Conservation (phyloP, 2,797 vertebrate genomes). For the Crocodylus rhombifer region DNA sequence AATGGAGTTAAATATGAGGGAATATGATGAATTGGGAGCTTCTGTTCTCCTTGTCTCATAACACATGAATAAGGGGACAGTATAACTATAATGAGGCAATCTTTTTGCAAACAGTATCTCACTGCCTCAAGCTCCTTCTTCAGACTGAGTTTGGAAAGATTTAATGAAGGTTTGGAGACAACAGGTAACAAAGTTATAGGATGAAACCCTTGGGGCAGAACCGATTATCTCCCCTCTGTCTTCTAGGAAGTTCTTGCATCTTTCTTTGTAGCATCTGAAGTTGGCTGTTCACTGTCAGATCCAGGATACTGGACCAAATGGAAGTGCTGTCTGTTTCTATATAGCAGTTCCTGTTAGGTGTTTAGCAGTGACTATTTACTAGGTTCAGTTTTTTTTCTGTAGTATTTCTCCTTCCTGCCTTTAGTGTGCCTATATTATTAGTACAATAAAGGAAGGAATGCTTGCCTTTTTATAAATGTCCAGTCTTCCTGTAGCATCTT, state of each 20-base stretch:
- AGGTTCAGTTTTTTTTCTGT: neutral
- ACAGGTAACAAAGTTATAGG: neutral
- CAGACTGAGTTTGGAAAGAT: neutral
- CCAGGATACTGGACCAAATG: too few species aligned
- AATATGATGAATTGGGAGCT: neutral
- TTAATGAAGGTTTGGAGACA: neutral
- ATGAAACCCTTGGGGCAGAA: neutral
- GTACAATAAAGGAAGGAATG: neutral
- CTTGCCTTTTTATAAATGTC: slow-evolving; percentile 41
- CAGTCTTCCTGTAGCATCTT: slow-evolving; percentile 19
- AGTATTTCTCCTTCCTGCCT: neutral
- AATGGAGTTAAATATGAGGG: neutral
- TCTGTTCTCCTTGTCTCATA: neutral
- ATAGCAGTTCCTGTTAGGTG: neutral
- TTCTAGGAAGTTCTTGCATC: too few species aligned
- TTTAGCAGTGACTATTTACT: neutral
- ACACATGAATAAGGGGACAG: neutral
- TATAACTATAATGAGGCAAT: neutral
- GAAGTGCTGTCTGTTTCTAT: neutral
- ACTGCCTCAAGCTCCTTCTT: neutral
- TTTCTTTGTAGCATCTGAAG: too few species aligned
- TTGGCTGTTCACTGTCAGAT: too few species aligned
- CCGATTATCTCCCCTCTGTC: too few species aligned
- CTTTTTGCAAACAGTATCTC: neutral
- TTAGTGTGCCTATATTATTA: slow-evolving; percentile 53